Conservation (phyloP, 2,113 vertebrate species). For the Loxodonta africana region DNA sequence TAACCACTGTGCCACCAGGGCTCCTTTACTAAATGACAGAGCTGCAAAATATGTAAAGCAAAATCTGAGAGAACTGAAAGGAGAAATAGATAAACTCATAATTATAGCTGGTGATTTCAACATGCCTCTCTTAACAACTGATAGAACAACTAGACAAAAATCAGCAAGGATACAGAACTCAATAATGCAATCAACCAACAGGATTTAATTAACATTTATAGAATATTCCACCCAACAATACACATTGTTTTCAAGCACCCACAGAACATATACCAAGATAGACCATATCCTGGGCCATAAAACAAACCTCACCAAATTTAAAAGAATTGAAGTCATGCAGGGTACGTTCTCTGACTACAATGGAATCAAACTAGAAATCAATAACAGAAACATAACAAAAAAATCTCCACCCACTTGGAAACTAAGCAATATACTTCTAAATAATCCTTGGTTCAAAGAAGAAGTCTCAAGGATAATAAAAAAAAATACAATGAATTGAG, state of each 20-base stretch:
- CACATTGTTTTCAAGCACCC: neutral
- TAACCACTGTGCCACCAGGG: no score
- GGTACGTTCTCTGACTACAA: neutral
- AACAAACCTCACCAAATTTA: neutral
- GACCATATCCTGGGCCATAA: neutral
- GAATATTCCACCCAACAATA: neutral
- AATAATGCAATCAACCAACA: neutral
- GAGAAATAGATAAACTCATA: neutral
- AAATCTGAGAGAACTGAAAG: neutral
- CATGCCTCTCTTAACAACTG: neutral
- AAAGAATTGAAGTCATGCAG: neutral
- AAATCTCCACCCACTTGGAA: neutral
- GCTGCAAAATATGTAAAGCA: neutral
- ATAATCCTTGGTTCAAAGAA: neutral
- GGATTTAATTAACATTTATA: neutral
- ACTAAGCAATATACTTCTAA: neutral
- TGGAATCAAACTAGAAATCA: neutral
- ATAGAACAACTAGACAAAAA: neutral
- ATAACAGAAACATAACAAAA: neutral
- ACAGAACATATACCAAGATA: neutral
- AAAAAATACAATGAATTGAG: neutral
- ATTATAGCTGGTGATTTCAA: neutral
- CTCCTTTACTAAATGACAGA: no score
- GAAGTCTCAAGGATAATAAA: neutral
- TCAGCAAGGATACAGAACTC: neutral